Base-by-base conservation (phyloP, 1,140 invertebrate genomes). In the Ectropis grisescens region DNA sequence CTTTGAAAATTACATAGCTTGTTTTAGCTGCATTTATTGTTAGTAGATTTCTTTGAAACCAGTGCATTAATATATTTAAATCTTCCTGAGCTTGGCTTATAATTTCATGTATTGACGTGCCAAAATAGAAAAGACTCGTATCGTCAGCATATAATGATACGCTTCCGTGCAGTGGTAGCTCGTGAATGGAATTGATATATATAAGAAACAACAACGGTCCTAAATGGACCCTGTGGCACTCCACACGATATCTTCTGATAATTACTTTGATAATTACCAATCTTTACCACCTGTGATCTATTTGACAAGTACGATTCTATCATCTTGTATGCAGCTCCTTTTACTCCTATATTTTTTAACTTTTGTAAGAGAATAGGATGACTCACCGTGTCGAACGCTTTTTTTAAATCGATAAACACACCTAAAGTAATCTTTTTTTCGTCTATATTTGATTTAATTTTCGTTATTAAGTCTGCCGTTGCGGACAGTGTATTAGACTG, bases 71-170 rank as follows among this genome's bases (percentile, higher is more conserved):
- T 28, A 29, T 10, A 10, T 33, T n/a, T 1, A 33, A 14, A 27
- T 39, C 37, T 7, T 23, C 1, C 24, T 39, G 37, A 8, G 37
- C 37, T 11, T 33, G 11, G 2, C 2, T 5, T 13, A 29, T 33
- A 13, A 39, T 22, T 5, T 28, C 14, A 2, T 29, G 24, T 6
- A 39, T 28, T 9, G 24, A 33, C 30, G 40, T 34, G 43, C 47
- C 37, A 27, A 40, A 41, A 24, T 37, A 32, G 26, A 35, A 24
- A 40, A 47, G 47, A 40, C 41, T 43, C 52, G 39, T 59, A 40
- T 42, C 37, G 41, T 44, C 34, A 33, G 41, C 44, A 47, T 48
- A 35, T 53, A 41, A 43, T 10, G 28, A 30, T 29, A 31, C 15
- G 19, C 29, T 33, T 2, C 40, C 32, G 14, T 13, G 27, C 26